Percentiles rank a stretch among this genome's conserved stretches.
phyloP scores from a whole-genome alignment of 2,888 invertebrate genomes.

The Ornithoptera alexandrae region DNA sequence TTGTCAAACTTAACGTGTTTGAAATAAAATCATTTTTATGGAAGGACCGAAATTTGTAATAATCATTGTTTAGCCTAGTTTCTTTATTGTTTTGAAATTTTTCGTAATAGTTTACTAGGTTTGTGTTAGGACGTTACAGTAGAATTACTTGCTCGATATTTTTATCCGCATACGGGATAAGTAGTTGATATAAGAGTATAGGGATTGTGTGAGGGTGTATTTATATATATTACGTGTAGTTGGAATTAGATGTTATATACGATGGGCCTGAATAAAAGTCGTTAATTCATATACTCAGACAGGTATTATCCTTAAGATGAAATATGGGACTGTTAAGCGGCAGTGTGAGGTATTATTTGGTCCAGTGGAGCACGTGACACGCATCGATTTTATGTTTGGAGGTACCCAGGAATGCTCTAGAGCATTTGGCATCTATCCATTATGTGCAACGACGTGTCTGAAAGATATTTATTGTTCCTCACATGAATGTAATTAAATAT shows the following conservation, averaged over 20 bases:
- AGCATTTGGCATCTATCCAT: slow-evolving; percentile 17
- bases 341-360: slow-evolving; percentile 32
- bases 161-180: background rate
- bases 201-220: background rate
- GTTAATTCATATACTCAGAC: slow-evolving; percentile 20
- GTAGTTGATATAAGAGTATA: background rate
- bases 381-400: slow-evolving; percentile 34
- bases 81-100: no score
- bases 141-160: background rate
- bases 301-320: slow-evolving; percentile 26
- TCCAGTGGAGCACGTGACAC: slow-evolving; percentile 32
- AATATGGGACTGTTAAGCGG: slow-evolving; percentile 20
- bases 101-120: no score
- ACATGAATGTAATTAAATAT: background rate
- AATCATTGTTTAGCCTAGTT: no score
- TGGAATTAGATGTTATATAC: slow-evolving; percentile 1
- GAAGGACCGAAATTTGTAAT: no score
- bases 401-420: slow-evolving; percentile 17
- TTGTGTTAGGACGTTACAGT: no score
- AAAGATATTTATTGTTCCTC: background rate
- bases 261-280: slow-evolving; percentile 5
- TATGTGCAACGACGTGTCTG: slow-evolving; percentile 14
- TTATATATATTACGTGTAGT: background rate
- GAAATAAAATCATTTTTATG: no score
- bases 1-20: no score